Evolutionary conservation across 2,888 invertebrate genomes (phyloP), one percentile per base, ranked within the genome.

Genomic region (Clitarchus hookeri): DNA sequence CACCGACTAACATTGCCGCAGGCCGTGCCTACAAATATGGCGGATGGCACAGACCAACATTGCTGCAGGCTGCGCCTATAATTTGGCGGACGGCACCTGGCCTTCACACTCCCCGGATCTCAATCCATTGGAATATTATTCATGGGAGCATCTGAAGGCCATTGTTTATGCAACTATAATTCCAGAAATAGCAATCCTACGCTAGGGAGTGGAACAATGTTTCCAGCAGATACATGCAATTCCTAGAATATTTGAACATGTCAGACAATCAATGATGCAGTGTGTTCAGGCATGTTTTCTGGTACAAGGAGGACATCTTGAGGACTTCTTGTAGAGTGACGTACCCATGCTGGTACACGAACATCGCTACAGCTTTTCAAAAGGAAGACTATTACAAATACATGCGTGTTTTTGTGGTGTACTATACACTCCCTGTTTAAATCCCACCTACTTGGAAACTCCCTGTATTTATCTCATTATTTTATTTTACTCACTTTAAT

Each of bases 141-240:
- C 0, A 12, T 48, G 53, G 53, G 54, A 11, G 48, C 54, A n/a
- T 84, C 84, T 48, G 44, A 84, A 84, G 84, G 53, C 2, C 44
- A 84, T 53, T 84, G 54, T 84, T 84, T 84, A 44, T 44, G n/a
- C n/a, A 84, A n/a, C 84, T 44, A 54, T 25, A 44, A 44, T 84
- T 84, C 44, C 84, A 4, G 84, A 84, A 6, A 84, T 84, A 23
- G 84, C 53, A 84, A 53, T 84, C 54, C 25, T 48, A 53, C 53
- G 3, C 84, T 19, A 84, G 48, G 3, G 84, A 44, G 84, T 53
- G 6, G 25, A 84, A 84, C 84, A 53, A 84, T 54, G 48, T 53
- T 48, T 6, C 4, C 53, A 84, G 84, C 53, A 84, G 48, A 84
- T 84, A 44, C 84, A 0, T 53, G 53, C 23, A 44, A 84, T 27